A percentile compares a stretch with the other conserved stretches of the same genome.
These are phyloP conservation scores for Octodonta nipae DNA, from an alignment of 2,888 invertebrate species.

Conservation along the genomic window DNA sequence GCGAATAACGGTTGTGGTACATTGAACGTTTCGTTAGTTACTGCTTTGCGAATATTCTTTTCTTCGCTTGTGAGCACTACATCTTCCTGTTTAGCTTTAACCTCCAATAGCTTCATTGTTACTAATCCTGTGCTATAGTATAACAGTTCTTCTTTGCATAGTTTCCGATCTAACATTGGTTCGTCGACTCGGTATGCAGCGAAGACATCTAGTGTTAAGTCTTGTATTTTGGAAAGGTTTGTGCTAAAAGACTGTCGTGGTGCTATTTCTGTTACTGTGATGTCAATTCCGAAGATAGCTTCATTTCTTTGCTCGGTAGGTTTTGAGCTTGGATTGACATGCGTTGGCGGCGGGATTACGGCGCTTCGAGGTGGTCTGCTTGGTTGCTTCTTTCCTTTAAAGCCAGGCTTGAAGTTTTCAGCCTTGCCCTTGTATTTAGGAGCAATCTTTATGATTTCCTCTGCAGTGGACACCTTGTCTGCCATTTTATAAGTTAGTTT, in stretches of 20 bases:
- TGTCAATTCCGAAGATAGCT: not conserved
- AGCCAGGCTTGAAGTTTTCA: too few species aligned
- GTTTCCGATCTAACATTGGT: not conserved
- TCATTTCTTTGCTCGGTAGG: not conserved
- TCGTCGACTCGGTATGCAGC: not conserved
- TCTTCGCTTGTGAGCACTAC: not conserved
- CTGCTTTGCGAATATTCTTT: not conserved
- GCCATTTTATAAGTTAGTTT: too few species aligned
- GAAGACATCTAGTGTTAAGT: not conserved
- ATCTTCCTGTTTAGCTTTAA: slow-evolving; percentile 3
- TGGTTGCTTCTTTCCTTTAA: too few species aligned
- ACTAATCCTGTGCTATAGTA: slow-evolving; percentile 1
- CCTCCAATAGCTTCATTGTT: not conserved
- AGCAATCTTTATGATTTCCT: too few species aligned
- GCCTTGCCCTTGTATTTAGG: too few species aligned
- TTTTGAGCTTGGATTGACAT: not conserved
- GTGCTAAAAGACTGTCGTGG: not conserved
- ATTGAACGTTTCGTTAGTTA: not conserved
- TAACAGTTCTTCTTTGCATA: not conserved
- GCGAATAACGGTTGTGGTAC: not conserved
- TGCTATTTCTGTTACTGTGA: not conserved
- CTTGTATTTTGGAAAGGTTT: not conserved
- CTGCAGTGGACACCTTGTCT: too few species aligned
- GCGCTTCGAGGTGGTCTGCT: too few species aligned
- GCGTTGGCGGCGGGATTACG: too few species aligned